phyloP scores from a whole-genome alignment of 2,113 vertebrate genomes.

The Eublepharis macularius region DNA sequence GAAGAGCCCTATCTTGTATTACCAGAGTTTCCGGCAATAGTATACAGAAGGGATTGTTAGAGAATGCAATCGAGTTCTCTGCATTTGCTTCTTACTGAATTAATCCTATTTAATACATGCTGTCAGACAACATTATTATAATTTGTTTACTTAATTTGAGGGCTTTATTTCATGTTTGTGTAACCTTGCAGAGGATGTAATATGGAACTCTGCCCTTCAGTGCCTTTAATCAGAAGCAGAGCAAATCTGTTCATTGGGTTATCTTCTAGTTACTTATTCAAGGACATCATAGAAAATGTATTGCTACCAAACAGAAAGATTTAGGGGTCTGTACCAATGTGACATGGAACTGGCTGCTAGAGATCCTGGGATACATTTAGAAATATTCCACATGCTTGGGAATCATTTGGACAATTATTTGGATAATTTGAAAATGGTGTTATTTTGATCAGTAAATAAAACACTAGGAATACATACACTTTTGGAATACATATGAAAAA shows the following conservation, averaged over 20 bases:
- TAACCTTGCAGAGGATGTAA: constrained; percentile 56
- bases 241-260: constrained; percentile 42
- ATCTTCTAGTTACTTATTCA: constrained; percentile 42
- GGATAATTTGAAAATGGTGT: too few species aligned
- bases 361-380: not conserved
- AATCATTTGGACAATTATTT: too few species aligned
- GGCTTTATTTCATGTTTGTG: constrained; percentile 50
- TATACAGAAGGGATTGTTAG: not conserved
- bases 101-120: constrained; percentile 59
- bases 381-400: not conserved
- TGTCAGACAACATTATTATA: constrained; percentile 56
- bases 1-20: constrained; percentile 8
- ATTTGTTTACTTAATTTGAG: constrained; percentile 63
- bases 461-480: too few species aligned
- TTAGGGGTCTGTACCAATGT: constrained; percentile 1
- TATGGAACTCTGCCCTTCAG: constrained; percentile 4
- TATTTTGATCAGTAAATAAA: too few species aligned
- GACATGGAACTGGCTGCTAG: constrained; percentile 19
- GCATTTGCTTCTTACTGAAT: constrained; percentile 45
- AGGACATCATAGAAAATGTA: constrained; percentile 29
- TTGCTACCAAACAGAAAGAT: constrained; percentile 21
- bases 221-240: constrained; percentile 19
- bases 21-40: not conserved
- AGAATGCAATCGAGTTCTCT: not conserved
- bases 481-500: not conserved